Evolutionary conservation across 2,113 vertebrate genomes (phyloP).

Genomic region (Gymnobelideus leadbeateri): DNA sequence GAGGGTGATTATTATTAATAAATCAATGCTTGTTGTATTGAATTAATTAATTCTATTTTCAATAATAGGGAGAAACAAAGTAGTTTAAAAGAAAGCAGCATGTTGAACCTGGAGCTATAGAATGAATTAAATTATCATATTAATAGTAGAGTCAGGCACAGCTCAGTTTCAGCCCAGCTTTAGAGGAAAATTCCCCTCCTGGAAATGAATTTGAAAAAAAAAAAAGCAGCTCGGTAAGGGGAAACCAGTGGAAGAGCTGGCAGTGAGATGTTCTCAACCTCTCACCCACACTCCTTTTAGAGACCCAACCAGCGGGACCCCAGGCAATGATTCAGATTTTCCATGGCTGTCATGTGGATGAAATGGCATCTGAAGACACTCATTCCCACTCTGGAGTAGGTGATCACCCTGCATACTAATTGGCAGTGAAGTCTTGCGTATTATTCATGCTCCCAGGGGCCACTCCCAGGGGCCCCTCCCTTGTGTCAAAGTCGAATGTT

Average conservation of each 20-base stretch:
- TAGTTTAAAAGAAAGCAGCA: neutral
- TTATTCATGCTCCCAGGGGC: neutral
- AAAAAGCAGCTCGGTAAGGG: neutral
- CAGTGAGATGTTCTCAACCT: neutral
- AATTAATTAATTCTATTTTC: neutral
- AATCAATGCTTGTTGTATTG: neutral
- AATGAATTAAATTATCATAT: neutral
- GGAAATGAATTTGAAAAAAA: neutral
- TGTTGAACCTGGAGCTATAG: neutral
- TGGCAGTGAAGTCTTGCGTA: neutral
- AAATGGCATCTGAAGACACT: slow-evolving; percentile 11
- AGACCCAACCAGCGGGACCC: neutral
- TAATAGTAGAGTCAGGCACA: neutral
- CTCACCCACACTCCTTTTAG: neutral
- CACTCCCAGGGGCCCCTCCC: neutral
- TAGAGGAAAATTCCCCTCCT: neutral
- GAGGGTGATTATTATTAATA: neutral
- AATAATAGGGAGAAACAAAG: neutral
- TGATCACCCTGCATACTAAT: slow-evolving; percentile 5
- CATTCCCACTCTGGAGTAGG: neutral
- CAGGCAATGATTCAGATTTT: slow-evolving; percentile 59
- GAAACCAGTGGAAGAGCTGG: neutral
- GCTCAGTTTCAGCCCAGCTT: neutral
- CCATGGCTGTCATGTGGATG: slow-evolving; percentile 46
- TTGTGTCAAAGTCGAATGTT: neutral